Evolutionary conservation across 1,140 invertebrate species (phyloP).

Genomic region (Aphelenchoides besseyi): DNA sequence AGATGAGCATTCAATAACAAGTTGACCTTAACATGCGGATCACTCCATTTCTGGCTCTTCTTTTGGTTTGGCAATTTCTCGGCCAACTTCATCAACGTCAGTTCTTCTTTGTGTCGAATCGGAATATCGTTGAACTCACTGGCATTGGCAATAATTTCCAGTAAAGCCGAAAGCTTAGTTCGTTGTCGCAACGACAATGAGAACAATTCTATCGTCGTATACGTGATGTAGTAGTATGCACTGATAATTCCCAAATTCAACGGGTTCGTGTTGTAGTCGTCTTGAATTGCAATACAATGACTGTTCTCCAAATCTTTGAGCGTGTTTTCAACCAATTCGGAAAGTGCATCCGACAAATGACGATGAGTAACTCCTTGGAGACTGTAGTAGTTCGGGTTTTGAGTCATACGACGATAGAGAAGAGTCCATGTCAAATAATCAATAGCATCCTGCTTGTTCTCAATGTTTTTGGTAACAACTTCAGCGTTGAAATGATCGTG

Average conservation of each 20-base stretch:
- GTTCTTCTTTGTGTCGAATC: conserved; percentile 90
- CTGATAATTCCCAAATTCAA: conserved; percentile 99
- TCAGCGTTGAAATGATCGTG: conserved; percentile 99
- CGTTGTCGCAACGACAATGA: conserved; percentile 91
- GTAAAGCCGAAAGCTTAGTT: conserved; percentile 89
- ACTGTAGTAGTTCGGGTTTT: conserved; percentile 99
- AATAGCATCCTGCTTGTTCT: conserved; percentile 99
- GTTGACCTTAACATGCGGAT: conserved; percentile 93
- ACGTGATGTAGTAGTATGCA: conserved; percentile 99
- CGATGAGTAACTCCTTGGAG: conserved; percentile 77
- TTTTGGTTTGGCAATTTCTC: conserved; percentile 77
- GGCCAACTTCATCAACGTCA: conserved; percentile 76
- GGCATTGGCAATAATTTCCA: conserved; percentile 96
- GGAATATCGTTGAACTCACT: conserved; percentile 92
- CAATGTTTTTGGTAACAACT: conserved; percentile 98
- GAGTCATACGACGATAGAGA: conserved; percentile 88
- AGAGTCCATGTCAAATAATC: conserved; percentile 99
- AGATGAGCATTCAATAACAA: conserved; percentile 91
- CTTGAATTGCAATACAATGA: conserved; percentile 94
- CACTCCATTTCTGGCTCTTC: conserved; percentile 76
- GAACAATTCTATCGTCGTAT: conserved; percentile 97
- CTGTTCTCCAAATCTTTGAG: conserved; percentile 90
- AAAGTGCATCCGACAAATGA: conserved; percentile 95
- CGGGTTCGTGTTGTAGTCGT: conserved; percentile 92
- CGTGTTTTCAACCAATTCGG: conserved; percentile 94